These are phyloP conservation scores for Sipha flava DNA, from an alignment of 1,140 invertebrate species.

Conservation along the genomic window DNA sequence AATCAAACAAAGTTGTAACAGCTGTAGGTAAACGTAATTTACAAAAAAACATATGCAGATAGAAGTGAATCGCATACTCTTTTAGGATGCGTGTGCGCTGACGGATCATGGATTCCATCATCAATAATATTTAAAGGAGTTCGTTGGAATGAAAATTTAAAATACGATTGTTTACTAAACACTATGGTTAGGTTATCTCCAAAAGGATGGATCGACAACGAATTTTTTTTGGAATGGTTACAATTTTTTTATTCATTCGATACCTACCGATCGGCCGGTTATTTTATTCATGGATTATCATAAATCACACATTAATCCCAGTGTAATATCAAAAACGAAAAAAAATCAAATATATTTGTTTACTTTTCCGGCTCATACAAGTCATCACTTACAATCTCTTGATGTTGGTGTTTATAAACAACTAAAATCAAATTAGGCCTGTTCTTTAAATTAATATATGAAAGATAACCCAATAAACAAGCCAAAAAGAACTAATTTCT, in stretches of 20 bases:
- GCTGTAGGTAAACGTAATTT: background rate
- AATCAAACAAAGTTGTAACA: background rate
- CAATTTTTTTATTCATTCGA: background rate
- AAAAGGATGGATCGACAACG: background rate
- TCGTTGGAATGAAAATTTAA: background rate
- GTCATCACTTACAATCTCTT: slow-evolving; percentile 5
- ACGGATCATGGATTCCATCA: background rate
- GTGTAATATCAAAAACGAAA: background rate
- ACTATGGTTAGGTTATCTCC: background rate
- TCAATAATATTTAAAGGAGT: background rate
- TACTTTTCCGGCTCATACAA: slow-evolving; percentile 10
- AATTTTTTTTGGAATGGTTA: background rate
- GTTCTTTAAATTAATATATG: slow-evolving; percentile 34
- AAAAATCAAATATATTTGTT: background rate
- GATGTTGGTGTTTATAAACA: slow-evolving; percentile 42
- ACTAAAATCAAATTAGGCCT: slow-evolving; percentile 42
- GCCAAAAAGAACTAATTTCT: background rate
- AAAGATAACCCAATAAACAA: background rate
- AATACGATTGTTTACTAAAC: background rate
- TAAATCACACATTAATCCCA: background rate
- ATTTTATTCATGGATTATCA: slow-evolving; percentile 30
- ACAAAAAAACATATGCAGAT: background rate
- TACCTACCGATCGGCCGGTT: background rate
- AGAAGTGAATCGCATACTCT: background rate
- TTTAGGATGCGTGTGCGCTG: background rate